A percentile compares a stretch with the other conserved stretches of the same genome.
These are phyloP conservation scores for Caenorhabditis latens DNA, from an alignment of 1,140 invertebrate genomes.

Conservation along the genomic window DNA sequence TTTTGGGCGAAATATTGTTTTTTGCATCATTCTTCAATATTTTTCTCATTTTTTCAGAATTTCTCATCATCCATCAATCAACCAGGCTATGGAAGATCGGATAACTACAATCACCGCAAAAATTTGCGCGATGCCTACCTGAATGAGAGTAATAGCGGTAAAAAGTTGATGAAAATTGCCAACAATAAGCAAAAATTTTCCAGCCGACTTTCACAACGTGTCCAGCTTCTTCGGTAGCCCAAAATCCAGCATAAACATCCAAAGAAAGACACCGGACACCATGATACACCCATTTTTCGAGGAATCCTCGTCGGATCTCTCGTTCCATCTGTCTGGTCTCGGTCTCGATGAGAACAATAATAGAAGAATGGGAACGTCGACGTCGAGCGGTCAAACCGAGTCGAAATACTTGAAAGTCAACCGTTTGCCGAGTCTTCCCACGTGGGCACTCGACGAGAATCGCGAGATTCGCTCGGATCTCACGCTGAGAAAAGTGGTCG, in stretches of 20 bases:
- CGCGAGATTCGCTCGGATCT: background rate
- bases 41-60: constrained; percentile 10
- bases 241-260: background rate
- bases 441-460: constrained; percentile 29
- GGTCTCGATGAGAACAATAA: background rate
- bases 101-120: background rate
- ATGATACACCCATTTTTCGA: background rate
- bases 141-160: background rate
- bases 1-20: background rate
- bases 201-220: background rate
- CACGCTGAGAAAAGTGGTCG: background rate
- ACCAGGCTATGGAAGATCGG: background rate
- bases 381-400: background rate
- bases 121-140: background rate
- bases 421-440: background rate
- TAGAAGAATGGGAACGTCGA: background rate
- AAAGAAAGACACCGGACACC: background rate
- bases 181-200: background rate
- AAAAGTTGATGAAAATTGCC: background rate
- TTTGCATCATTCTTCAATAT: background rate
- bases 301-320: background rate
- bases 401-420: background rate
- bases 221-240: background rate
- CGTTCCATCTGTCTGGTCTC: background rate
- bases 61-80: background rate